Conservation (phyloP, 2,888 invertebrate species). For the Cylindroiulus punctatus region DNA sequence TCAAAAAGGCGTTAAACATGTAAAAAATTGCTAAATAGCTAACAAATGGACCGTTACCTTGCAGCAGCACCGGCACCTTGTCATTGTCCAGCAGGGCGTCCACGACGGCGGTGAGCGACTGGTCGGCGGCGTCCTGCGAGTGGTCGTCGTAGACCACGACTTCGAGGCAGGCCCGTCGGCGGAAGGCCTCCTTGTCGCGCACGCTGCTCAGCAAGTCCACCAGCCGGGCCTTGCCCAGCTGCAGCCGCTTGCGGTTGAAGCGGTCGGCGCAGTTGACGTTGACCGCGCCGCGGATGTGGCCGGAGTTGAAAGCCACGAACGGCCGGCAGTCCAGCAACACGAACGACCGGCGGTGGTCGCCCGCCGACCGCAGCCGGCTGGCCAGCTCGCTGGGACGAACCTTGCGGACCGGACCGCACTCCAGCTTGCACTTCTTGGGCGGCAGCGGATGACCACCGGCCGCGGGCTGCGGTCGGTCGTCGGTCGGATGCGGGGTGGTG, state of each 20-base stretch:
- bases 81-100: conserved; percentile 76
- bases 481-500: too few species aligned
- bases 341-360: conserved; percentile 51
- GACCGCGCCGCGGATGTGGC: conserved; percentile 75
- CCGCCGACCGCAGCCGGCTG: conserved; percentile 65
- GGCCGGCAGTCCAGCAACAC: conserved; percentile 76
- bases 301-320: conserved; percentile 76
- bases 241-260: conserved; percentile 74
- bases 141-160: conserved; percentile 78
- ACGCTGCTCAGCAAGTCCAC: conserved; percentile 75
- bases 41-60: conserved; percentile 70
- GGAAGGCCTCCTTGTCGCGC: conserved; percentile 74
- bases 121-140: conserved; percentile 70
- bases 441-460: too few species aligned
- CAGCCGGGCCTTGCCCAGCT: conserved; percentile 74
- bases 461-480: too few species aligned
- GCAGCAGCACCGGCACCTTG: conserved; percentile 73
- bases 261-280: conserved; percentile 79
- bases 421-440: conserved; percentile 57
- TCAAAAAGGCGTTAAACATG: too few species aligned
- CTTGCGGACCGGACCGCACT: conserved; percentile 67
- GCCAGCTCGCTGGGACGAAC: conserved; percentile 71
- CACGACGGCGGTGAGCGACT: conserved; percentile 74
- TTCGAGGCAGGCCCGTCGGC: conserved; percentile 71
- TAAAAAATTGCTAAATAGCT: too few species aligned